phyloP scores from a whole-genome alignment of 2,797 vertebrate species.

The Coreius guichenoti region DNA sequence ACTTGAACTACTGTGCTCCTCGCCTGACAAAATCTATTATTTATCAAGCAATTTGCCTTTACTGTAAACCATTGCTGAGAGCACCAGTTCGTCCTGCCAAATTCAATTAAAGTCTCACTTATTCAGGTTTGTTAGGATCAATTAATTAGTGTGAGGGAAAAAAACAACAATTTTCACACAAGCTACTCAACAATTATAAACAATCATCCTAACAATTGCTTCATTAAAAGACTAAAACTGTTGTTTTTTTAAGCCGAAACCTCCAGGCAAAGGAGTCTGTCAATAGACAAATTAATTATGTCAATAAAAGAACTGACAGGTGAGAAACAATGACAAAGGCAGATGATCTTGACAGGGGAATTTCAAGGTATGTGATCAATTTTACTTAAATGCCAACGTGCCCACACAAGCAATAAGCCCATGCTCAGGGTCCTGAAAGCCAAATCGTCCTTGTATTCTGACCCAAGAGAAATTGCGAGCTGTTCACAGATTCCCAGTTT shows the following conservation, averaged over 20 bases:
- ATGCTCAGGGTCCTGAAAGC: slow-evolving; percentile 5
- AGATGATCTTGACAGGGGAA: slow-evolving; percentile 37
- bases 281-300: slow-evolving; percentile 69
- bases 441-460: slow-evolving; percentile 38
- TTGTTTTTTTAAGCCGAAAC: slow-evolving; percentile 61
- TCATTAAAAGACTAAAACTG: slow-evolving; percentile 80
- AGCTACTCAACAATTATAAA: slow-evolving; percentile 84
- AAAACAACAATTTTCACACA: slow-evolving; percentile 83
- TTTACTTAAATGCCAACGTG: slow-evolving; percentile 48
- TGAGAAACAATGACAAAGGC: slow-evolving; percentile 61
- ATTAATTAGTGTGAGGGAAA: slow-evolving; percentile 78
- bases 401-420: slow-evolving; percentile 3
- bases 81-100: slow-evolving; percentile 80
- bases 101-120: slow-evolving; percentile 88
- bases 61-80: slow-evolving; percentile 75
- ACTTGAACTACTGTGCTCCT: slow-evolving; percentile 31
- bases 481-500: slow-evolving; percentile 35
- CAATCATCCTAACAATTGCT: slow-evolving; percentile 82
- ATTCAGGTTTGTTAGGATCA: slow-evolving; percentile 86
- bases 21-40: slow-evolving; percentile 61
- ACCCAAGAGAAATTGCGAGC: slow-evolving; percentile 26
- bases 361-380: slow-evolving; percentile 57
- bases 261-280: slow-evolving; percentile 59
- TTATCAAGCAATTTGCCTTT: slow-evolving; percentile 76
- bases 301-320: slow-evolving; percentile 61